Percentiles rank a stretch among this genome's conserved stretches.
phyloP scores from a whole-genome alignment of 2,113 vertebrate species.

The Apodemus speciosus region DNA sequence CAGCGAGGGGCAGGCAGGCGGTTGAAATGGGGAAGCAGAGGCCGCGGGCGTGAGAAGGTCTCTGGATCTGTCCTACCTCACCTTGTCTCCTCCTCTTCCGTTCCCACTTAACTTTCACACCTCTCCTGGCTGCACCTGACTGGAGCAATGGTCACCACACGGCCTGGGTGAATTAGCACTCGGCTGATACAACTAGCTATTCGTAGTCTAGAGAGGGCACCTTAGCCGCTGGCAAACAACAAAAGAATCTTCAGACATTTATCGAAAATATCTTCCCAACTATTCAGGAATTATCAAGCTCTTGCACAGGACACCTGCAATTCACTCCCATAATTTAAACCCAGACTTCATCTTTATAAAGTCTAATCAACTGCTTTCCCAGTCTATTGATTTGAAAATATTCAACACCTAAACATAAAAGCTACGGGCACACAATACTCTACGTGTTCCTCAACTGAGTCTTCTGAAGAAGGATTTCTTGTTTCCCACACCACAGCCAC shows the following conservation, averaged over 20 bases:
- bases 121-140: neutral
- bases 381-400: conserved; percentile 37
- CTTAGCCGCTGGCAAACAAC: neutral
- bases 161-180: neutral
- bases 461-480: neutral
- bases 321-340: neutral
- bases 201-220: neutral
- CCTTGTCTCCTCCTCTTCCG: neutral
- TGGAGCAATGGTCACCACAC: neutral
- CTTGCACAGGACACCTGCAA: neutral
- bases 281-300: conserved; percentile 24
- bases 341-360: conserved; percentile 27
- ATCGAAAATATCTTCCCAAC: neutral
- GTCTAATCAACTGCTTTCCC: conserved; percentile 7
- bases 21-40: neutral
- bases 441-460: neutral
- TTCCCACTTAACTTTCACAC: neutral
- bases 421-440: neutral
- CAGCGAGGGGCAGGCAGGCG: neutral
- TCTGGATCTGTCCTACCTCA: neutral
- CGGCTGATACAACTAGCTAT: neutral
- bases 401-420: conserved; percentile 26
- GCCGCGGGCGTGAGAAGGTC: neutral
- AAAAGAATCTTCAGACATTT: neutral
- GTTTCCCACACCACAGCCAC: neutral